Evolutionary conservation across 2,113 vertebrate genomes (phyloP), one percentile per base, ranked within the genome.

Genomic region (Phaetusa simplex): DNA sequence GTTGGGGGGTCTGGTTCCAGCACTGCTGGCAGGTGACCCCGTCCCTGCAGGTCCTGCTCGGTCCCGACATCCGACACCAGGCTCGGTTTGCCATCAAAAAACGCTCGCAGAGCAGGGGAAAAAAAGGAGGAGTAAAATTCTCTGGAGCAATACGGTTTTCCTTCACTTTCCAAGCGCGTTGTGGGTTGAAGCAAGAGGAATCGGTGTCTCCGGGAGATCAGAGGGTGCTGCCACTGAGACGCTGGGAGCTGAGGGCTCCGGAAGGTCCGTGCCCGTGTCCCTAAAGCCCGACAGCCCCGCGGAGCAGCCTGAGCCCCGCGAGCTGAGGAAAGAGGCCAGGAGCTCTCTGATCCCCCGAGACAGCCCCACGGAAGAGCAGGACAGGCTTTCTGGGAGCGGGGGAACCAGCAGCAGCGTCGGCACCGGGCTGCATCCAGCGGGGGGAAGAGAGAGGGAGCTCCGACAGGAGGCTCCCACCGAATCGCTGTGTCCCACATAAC

Each of bases 261-360:
- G 2, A 11, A 29, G 43, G 22, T 27, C n/a, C 34, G 40, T 6
- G 21, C 15, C 3, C 0, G 5, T 2, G 38, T 49, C 40, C 61
- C 30, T 8, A 4, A 11, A 34, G 72, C n/a, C 36, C 5, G 1
- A 18, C 45, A 19, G 8, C 52, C 38, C 42, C 3, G 10, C 10
- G 52, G 22, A 47, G 50, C 42, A 4, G 53, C 43, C 32, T 1
- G 53, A 42, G 36, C 36, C 20, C 3, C 1, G 14, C 1, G 19
- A 15, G 43, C 30, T 1, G 36, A 18, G 24, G 65, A 58, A 24
- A 27, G 27, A 43, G 43, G 55, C 32, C 64, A 5, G 21, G 45
- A 61, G 53, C 34, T 84, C 84, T 71, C 76, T 36, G 62, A 62
- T 66, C 76, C 94, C 90, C 76, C 13, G 43, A 19, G 62, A 5